phyloP scores from a whole-genome alignment of 2,113 vertebrate genomes.

The Rhipidura dahli region DNA sequence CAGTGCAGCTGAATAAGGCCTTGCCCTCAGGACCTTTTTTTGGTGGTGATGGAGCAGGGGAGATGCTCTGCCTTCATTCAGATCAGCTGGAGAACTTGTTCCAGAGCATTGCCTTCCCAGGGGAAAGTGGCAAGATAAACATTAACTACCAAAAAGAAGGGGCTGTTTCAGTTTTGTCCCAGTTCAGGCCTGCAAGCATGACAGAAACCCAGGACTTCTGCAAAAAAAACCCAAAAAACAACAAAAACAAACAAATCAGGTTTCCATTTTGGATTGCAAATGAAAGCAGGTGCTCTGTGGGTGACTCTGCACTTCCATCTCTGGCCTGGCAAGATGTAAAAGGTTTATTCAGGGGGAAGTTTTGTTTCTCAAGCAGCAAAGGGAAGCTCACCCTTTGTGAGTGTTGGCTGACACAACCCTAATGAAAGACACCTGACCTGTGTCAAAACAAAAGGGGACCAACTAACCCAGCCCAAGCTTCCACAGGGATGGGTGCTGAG shows the following conservation, averaged over 20 bases:
- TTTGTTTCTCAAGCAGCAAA: background rate
- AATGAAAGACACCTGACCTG: background rate
- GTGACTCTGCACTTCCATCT: background rate
- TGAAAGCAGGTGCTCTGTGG: background rate
- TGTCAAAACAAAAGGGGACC: background rate
- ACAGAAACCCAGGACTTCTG: background rate
- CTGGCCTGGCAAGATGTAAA: accelerated
- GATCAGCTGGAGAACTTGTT: background rate
- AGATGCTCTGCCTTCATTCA: background rate
- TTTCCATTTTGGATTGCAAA: background rate
- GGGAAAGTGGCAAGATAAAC: background rate
- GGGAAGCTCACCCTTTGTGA: background rate
- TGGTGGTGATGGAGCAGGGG: background rate
- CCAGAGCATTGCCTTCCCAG: background rate
- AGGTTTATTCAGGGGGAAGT: background rate
- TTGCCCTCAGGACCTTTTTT: background rate
- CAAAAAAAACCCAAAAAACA: too few relatives aligned
- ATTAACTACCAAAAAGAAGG: background rate
- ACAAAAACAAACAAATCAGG: background rate
- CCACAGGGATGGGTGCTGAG: background rate
- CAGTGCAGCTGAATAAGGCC: background rate
- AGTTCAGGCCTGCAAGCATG: background rate
- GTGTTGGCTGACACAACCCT: background rate
- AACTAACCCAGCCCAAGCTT: background rate
- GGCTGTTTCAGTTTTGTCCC: background rate